Evolutionary conservation across 1,140 invertebrate genomes (phyloP), one percentile per base, ranked within the genome.

Genomic region (Stegodyphus mimosarum): DNA sequence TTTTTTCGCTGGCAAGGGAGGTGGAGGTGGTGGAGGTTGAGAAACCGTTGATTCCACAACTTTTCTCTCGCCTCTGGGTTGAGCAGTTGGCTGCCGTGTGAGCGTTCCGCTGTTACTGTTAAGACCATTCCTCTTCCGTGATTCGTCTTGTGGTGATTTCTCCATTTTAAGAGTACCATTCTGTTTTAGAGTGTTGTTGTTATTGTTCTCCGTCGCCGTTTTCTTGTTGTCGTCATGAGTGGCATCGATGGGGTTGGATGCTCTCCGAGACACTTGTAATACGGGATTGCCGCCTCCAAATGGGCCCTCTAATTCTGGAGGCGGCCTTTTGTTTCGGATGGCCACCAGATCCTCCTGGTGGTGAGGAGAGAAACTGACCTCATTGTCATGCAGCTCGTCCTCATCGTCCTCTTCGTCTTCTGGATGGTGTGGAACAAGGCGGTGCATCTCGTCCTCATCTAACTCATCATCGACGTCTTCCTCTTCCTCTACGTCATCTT

Each of bases 361-460:
- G 83, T 86, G 83, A 86, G 83, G 83, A 86, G 83, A 86, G 83
- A 86, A 86, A 73, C 83, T 86, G 83, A 86, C 83, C 49, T 86
- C 83, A 17, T 86, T 86, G 83, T 86, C 83, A 86, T 86, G 83
- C 74, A 86, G 74, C 83, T 86, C 83, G 53, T 86, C 83, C 83
- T 86, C 83, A 72, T 86, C 83, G 75, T 86, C 83, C 49, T 77
- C 66, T 69, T 86, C 83, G 50, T 83, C 80, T 15, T 78, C 67
- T 7, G 69, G 74, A 67, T 71, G 66, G 69, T 78, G 83, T 9
- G 81, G 81, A 6, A 81, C 79, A 49, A 84, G 60, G 17, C 51
- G 71, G 51, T 84, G 49, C 53, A 63, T 15, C 50, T 71, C 66
- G 51, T 84, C 81, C 9, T 11, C 7, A 7, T 72, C 70, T 13